Percentiles rank a stretch among this genome's conserved stretches.
Evolutionary conservation across 2,113 vertebrate genomes (phyloP).

Genomic region (Cepphus grylle): DNA sequence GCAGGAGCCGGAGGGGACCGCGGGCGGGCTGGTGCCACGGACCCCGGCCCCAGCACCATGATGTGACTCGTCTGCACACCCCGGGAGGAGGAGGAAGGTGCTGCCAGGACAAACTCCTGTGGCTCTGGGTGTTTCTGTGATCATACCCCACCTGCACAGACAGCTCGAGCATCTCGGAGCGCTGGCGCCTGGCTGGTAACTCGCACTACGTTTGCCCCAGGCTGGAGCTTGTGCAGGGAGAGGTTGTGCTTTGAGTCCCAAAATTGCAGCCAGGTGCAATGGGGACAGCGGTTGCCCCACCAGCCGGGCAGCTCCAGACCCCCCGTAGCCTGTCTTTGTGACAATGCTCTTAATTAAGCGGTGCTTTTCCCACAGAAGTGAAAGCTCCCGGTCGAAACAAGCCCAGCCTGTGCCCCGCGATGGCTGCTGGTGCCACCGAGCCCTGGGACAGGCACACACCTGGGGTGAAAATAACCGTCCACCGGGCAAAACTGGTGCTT

Average conservation of each 20-base stretch:
- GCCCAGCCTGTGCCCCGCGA: background rate
- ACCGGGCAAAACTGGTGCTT: background rate
- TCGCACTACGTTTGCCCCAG: fast-evolving
- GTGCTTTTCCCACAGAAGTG: background rate
- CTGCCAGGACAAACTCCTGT: background rate
- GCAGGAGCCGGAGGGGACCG: fast-evolving
- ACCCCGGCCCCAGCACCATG: fast-evolving
- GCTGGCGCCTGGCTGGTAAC: fast-evolving
- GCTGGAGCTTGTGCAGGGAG: background rate
- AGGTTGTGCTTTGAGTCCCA: fast-evolving
- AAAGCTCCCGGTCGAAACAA: background rate
- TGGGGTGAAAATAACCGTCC: background rate
- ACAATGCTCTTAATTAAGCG: fast-evolving
- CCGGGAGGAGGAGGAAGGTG: background rate
- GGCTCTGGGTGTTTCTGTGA: fast-evolving
- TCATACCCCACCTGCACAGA: background rate
- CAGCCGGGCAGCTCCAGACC: fast-evolving
- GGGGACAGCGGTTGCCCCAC: background rate
- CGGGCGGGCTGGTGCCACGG: fast-evolving
- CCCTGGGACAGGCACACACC: background rate
- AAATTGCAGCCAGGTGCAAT: fast-evolving
- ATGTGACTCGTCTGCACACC: fast-evolving
- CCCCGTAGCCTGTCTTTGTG: fast-evolving
- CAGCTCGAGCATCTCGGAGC: fast-evolving
- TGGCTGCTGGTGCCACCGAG: background rate